These are phyloP conservation scores for Geophilus truncorum DNA, from an alignment of 2,888 invertebrate genomes.

Conservation along the genomic window DNA sequence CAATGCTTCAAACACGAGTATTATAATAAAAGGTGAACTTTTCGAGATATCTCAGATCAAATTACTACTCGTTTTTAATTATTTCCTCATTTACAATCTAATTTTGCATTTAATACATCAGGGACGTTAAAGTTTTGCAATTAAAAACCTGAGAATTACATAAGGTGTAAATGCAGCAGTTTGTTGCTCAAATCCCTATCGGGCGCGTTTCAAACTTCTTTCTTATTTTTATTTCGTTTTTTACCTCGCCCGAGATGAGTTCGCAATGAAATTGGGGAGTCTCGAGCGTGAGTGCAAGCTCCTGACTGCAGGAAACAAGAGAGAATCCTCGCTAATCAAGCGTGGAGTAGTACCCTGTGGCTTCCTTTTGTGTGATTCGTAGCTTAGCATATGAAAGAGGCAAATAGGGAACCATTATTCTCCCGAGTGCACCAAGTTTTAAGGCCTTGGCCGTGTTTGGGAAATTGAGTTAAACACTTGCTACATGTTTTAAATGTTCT, in stretches of 20 bases:
- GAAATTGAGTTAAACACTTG: background rate
- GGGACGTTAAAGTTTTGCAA: background rate
- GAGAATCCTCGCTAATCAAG: background rate
- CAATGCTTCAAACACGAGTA: background rate
- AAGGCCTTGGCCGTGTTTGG: background rate
- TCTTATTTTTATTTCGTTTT: background rate
- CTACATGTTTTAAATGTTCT: background rate
- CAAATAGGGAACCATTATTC: background rate
- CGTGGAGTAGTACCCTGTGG: background rate
- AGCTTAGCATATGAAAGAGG: background rate
- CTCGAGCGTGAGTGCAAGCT: background rate
- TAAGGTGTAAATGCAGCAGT: too few species aligned
- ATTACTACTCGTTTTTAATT: too few species aligned
- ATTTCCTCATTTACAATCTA: background rate
- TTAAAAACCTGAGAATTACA: background rate
- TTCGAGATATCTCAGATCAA: too few species aligned
- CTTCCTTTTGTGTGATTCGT: background rate
- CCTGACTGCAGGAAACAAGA: background rate
- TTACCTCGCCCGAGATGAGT: background rate
- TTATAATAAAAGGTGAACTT: background rate
- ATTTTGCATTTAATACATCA: background rate
- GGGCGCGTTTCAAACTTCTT: background rate
- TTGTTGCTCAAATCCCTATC: background rate
- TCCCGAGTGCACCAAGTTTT: background rate
- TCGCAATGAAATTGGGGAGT: background rate